phyloP scores from a whole-genome alignment of 2,797 vertebrate genomes.

The Dallia pectoralis region DNA sequence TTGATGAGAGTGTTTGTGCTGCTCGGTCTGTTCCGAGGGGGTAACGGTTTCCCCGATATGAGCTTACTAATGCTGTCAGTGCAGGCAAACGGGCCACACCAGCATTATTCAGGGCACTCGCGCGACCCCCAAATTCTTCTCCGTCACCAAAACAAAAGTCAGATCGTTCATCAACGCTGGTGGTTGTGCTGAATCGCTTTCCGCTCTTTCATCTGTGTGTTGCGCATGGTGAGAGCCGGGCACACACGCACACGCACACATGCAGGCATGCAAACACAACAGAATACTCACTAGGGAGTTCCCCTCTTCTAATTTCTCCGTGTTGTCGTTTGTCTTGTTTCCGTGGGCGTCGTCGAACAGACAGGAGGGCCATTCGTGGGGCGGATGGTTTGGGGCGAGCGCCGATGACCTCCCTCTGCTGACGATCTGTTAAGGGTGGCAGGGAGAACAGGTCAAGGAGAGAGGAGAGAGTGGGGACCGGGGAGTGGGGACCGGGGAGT shows the following conservation, averaged over 20 bases:
- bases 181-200: constrained; percentile 73
- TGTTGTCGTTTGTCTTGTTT: background rate
- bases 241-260: constrained; percentile 13
- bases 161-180: constrained; percentile 72
- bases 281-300: constrained; percentile 48
- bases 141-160: constrained; percentile 80
- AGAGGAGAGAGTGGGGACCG: constrained; percentile 8
- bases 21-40: constrained; percentile 70
- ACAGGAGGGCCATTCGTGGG: constrained; percentile 50
- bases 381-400: constrained; percentile 15
- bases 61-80: constrained; percentile 73
- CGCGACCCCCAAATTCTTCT: constrained; percentile 69
- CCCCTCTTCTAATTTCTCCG: constrained; percentile 32
- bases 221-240: constrained; percentile 55
- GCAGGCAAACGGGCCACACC: constrained; percentile 74
- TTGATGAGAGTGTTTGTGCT: constrained; percentile 59
- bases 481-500: too few species aligned
- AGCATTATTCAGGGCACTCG: constrained; percentile 74
- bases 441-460: constrained; percentile 29
- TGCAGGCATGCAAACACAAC: constrained; percentile 19
- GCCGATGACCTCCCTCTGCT: constrained; percentile 32
- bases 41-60: constrained; percentile 74
- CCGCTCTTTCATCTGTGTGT: constrained; percentile 68
- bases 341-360: too few species aligned
- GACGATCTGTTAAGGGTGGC: constrained; percentile 39